phyloP scores from a whole-genome alignment of 2,888 invertebrate species.

The Diaperis boleti region DNA sequence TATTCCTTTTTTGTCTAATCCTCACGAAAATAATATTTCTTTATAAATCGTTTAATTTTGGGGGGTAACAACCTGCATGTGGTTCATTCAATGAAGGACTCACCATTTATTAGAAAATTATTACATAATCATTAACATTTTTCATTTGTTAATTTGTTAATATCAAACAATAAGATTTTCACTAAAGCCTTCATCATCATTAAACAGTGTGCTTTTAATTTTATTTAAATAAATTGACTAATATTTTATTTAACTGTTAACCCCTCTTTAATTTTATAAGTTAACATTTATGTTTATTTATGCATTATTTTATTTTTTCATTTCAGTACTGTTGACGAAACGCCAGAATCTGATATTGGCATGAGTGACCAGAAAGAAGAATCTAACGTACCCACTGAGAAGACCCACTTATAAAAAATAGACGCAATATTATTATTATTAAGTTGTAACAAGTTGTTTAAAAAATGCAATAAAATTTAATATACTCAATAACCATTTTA shows the following conservation, averaged over 20 bases:
- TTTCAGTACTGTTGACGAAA: conserved; percentile 42
- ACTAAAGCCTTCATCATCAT: no score
- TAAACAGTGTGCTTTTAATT: no score
- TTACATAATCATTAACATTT: no score
- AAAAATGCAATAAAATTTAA: conserved; percentile 16
- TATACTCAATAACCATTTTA: conserved; percentile 4
- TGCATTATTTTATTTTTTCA: conserved; percentile 40
- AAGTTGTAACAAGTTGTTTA: conserved; percentile 25
- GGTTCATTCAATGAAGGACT: no score
- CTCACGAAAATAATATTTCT: no score
- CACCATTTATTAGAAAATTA: no score
- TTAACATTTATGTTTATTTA: conserved; percentile 11
- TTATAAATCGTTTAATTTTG: no score
- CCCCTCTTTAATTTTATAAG: conserved; percentile 6
- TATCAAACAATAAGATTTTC: no score
- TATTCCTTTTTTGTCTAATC: no score
- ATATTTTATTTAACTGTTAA: conserved; percentile 8
- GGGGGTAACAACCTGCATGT: no score
- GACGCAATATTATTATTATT: conserved; percentile 15
- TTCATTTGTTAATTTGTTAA: no score
- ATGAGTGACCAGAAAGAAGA: conserved; percentile 41
- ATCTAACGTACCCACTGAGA: conserved; percentile 40
- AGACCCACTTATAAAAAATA: conserved; percentile 39
- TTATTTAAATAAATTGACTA: no score
- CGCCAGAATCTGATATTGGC: conserved; percentile 29